Conservation (phyloP, 2,113 vertebrate species). For the Chelonoidis abingdonii region DNA sequence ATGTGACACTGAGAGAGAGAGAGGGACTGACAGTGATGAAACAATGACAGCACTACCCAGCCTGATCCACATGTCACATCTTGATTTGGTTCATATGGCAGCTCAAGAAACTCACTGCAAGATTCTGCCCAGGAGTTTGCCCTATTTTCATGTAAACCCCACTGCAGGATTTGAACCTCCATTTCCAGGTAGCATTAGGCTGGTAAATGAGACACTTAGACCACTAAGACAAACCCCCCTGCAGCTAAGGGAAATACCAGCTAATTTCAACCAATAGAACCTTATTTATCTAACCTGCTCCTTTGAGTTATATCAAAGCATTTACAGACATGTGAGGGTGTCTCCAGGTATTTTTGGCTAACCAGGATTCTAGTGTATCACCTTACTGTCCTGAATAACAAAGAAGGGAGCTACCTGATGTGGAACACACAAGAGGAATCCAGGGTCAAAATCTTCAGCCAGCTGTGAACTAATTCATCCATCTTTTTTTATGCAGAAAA, state of each 20-base stretch:
- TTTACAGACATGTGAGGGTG: not conserved
- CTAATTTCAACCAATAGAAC: not conserved
- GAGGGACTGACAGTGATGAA: not conserved
- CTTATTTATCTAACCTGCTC: not conserved
- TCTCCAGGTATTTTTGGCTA: not conserved
- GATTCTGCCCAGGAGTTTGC: not conserved
- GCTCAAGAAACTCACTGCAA: not conserved
- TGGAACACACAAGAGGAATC: not conserved
- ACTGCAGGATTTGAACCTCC: not conserved
- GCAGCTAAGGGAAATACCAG: not conserved
- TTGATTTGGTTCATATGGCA: not conserved
- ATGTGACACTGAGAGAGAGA: fast-evolving
- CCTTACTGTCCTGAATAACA: not conserved
- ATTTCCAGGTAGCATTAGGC: too few species aligned
- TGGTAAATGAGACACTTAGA: too few species aligned
- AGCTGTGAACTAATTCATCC: not conserved
- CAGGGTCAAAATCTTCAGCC: not conserved
- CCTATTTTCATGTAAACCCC: not conserved
- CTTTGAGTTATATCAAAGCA: not conserved
- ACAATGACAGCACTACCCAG: not conserved
- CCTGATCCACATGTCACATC: not conserved
- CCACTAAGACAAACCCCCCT: not conserved
- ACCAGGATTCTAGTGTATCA: not conserved
- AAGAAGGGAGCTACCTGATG: not conserved
- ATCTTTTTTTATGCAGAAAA: not conserved